phyloP scores from a whole-genome alignment of 2,797 vertebrate species.

The Melanotaenia nigrans region DNA sequence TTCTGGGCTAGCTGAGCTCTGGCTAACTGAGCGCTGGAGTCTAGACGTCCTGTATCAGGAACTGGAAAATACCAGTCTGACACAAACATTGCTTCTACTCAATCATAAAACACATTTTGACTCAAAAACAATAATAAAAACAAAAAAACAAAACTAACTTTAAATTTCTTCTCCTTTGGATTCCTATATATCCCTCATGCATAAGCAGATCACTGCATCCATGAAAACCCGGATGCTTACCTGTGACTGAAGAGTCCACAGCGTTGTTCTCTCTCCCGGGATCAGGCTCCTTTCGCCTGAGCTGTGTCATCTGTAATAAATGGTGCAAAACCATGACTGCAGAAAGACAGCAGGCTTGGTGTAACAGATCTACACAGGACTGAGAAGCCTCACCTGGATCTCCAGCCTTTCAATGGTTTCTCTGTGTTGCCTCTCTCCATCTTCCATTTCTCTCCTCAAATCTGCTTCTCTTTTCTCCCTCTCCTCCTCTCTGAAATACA shows the following conservation, averaged over 20 bases:
- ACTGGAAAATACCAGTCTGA: conserved; percentile 86
- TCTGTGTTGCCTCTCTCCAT: conserved; percentile 82
- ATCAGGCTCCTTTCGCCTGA: conserved; percentile 43
- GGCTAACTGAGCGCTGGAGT: conserved; percentile 90
- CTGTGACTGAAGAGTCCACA: conserved; percentile 46
- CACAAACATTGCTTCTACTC: conserved; percentile 18
- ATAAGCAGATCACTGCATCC: background rate
- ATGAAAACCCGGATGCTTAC: conserved; percentile 32
- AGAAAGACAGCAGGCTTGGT: conserved; percentile 14
- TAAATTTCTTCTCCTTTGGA: background rate
- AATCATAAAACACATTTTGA: conserved; percentile 1
- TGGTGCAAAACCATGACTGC: conserved; percentile 26
- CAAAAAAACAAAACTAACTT: background rate
- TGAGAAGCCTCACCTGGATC: conserved; percentile 77
- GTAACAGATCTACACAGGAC: conserved; percentile 13
- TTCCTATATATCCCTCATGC: background rate
- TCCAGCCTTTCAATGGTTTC: conserved; percentile 82
- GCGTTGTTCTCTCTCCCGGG: conserved; percentile 40
- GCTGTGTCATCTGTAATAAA: conserved; percentile 60
- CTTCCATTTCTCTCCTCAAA: conserved; percentile 81
- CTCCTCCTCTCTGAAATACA: conserved; percentile 84
- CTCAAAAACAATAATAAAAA: background rate
- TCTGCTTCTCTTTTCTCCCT: conserved; percentile 84
- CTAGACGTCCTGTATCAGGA: conserved; percentile 87
- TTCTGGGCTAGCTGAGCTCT: conserved; percentile 92